Evolutionary conservation across 64 coral and sea anemone genomes (phyloP), one percentile per base, ranked within the genome.

Genomic region (Montipora sp.): DNA sequence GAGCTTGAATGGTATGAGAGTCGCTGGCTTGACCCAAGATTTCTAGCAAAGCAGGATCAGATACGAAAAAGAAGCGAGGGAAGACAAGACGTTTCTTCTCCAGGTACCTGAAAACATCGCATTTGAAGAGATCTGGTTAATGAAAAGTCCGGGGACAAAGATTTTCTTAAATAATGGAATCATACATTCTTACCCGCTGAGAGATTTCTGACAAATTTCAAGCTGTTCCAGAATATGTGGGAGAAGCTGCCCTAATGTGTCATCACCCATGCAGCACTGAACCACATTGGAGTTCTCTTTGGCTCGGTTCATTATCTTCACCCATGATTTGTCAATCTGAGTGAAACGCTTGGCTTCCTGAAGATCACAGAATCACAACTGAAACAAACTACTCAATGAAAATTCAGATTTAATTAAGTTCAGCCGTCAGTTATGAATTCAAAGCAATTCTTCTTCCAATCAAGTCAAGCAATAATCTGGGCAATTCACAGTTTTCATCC

Each of bases 51-150:
- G 98, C 98, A 7, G 98, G 98, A 73, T 99, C 98, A 72, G 98
- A 99, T 51, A 99, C 98, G 77, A 99, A 99, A 92, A 99, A 99
- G 71, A 99, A 99, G 24, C 98, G 98, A 21, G 98, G 98, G 80
- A 99, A 99, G 50, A 99, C 75, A 45, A 99, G 85, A 75, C 98
- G 94, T 66, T 99, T 99, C 92, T 99, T 99, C 47, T 99, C 98
- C 22, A 99, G 79, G 74, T 99, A 99, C 10, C 98, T 99, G 7
- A 27, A 5, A 80, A 27, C 10, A 77, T 67, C 2, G 36, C 47
- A 36, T 67, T 46, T 46, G 19, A 83, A 44, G 5, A 47, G 67
- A 83, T 22, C 7, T 51, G 1, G 21, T 75, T 20, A 75, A 75
- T 21, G 10, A 1, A 43, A 66, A 66, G 12, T 18, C 15, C 10